Evolutionary conservation across 2,797 vertebrate genomes (phyloP).

Genomic region (Artibeus jamaicensis): DNA sequence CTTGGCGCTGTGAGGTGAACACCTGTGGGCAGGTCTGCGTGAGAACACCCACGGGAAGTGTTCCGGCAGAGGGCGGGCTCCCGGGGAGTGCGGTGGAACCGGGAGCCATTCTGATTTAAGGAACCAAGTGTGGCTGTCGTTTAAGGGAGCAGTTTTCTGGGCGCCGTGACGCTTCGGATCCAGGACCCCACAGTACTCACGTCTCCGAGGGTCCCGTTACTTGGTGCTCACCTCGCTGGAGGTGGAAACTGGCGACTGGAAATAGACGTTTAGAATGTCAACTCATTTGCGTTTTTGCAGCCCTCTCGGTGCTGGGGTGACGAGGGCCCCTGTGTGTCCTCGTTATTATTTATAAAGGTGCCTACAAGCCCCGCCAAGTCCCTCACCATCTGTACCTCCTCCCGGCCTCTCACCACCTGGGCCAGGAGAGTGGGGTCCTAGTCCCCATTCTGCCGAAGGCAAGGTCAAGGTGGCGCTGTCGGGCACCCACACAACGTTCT

Average conservation of each 20-base stretch:
- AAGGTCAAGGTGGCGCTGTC: no score
- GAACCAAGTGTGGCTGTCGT: no score
- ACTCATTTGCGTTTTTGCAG: no score
- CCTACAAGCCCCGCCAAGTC: no score
- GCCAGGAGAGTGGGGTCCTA: neutral
- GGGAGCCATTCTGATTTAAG: neutral
- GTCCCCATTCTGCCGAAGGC: no score
- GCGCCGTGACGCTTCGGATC: neutral
- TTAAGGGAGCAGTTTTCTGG: neutral
- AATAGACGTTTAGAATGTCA: fast-evolving
- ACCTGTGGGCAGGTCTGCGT: fast-evolving
- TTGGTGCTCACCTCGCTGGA: neutral
- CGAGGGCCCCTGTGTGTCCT: no score
- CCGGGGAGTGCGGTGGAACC: fast-evolving
- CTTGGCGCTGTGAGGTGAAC: no score
- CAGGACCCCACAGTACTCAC: neutral
- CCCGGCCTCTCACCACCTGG: neutral
- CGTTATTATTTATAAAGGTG: neutral
- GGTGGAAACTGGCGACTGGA: neutral
- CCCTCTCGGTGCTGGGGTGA: no score
- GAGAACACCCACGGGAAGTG: neutral
- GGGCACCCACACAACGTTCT: no score
- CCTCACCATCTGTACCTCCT: neutral
- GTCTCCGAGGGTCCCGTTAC: neutral
- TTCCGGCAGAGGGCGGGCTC: neutral